Evolutionary conservation across 2,888 invertebrate species (phyloP), one percentile per base, ranked within the genome.

Genomic region (Aporophyla nigra): DNA sequence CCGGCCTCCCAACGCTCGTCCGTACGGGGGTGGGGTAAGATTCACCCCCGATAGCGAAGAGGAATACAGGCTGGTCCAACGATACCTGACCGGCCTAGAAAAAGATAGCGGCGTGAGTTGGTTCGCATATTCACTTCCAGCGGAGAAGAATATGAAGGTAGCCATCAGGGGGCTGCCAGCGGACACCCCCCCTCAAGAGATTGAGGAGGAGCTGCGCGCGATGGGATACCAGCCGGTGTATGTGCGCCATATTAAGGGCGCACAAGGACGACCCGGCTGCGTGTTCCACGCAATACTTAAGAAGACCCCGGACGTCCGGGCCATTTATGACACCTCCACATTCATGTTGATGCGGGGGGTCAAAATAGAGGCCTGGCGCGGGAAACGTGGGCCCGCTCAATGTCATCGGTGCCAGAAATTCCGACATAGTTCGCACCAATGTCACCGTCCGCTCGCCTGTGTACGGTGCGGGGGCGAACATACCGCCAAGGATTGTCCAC

Each of bases 111-210:
- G 40, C 0, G 0, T 66, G 0, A 1, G 21, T 0, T 73, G 66
- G 73, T 73, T 73, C 9, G 10, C 66, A 2, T 73, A 73, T 21
- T 73, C 73, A 0, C 24, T 66, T 2, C 73, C 67, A 16, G 71
- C 71, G n/a, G 71, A 72, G 6, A 19, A 7, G 0, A 43, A 21
- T 0, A 0, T 71, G 0, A 63, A 61, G 43, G 54, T 53, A 9
- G 53, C 49, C 58, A 51, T 73, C 0, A 58, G 24, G 16, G 40
- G 70, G 5, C 51, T 73, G 0, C 76, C 76, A 0, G 49, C n/a
- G 0, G 62, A 76, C 27, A 73, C 68, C 0, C 6, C 21, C 16
- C 40, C 77, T 0, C 51, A 53, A 1, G 78, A 68, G 0, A 75
- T 84, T 0, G n/a, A 43, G 27, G 73, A 59, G 9, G 85, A 69